Base-by-base conservation (phyloP, 2,888 invertebrate species). In the Sinopyrophorus schimmeli region DNA sequence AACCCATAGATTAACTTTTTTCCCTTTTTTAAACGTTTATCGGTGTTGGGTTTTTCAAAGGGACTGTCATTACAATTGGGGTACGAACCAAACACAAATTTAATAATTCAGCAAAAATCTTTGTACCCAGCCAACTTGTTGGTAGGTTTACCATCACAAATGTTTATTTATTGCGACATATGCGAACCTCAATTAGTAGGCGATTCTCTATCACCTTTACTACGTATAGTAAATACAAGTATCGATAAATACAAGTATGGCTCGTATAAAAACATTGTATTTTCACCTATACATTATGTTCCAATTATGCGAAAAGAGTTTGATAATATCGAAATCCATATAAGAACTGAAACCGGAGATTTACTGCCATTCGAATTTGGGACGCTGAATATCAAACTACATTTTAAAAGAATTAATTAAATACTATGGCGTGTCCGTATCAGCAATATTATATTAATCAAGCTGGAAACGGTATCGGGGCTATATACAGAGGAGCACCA, bases 101-200 rank as follows among this genome's bases (percentile, higher is more conserved):
- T 21, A 23, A 38, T 12, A 17, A 59, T 9, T 12, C 40, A 31
- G 23, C 38, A 7, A 35, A 20, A 5, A 24, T 39, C 30, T 5
- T 44, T n/a, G 20, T 26, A 16, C 16, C 35, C 35, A 12, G n/a
- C 26, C 12, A 54, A 26, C 41, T 54, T 18, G 9, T 30, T 32
- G 53, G 48, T 26, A 18, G 63, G 21, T 56, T 43, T 40, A 31
- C 65, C 23, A 58, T 61, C 52, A 48, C 55, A 11, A 58, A 34
- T 18, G 34, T 18, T 18, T 20, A 9, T 18, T 17, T 34, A 34
- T 2, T 7, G 18, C 5, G 34, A 66, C 38, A 44, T 66, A 5
- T 54, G 60, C 1, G 57, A 59, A 38, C 58, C 59, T 1, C 58
- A 60, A 15, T 44, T 50, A 1, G 50, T 62, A 1, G 64, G 68